Evolutionary conservation across 2,888 invertebrate species (phyloP), one percentile per base, ranked within the genome.

Genomic region (Ptychoptera albimana): DNA sequence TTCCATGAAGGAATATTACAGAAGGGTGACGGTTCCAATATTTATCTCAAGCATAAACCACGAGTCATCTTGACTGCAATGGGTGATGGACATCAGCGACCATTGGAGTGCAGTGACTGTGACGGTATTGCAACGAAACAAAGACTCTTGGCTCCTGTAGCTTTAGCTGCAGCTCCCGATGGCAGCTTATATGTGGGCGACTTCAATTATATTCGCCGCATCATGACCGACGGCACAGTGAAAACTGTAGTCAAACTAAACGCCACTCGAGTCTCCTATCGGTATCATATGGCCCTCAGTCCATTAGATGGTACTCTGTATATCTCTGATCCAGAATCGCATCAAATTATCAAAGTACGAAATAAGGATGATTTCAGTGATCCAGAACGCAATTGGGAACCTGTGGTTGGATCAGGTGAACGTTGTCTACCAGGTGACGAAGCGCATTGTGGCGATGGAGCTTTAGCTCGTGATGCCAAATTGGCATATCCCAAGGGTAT

Each of bases 1-100:
- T 92, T 91, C 74, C 92, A 96, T 59, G 94, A 96, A 71, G 96
- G 93, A 30, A 93, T 97, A 49, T 71, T 97, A 1, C 94, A 97
- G 68, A 93, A 94, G 61, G 97, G 97, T 29, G 96, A 97, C 57
- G 97, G 97, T 10, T 86, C 92, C 0, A 93, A 92, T 56, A 86
- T 93, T 47, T 94, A 93, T 62, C 67, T 97, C 55, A 91, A 86
- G 54, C 87, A 94, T 60, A 86, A 91, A 57, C 93, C 93, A 0
- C 74, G 89, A 37, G 84, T 93, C 11, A 86, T 94, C 50, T 72
- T 88, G 39, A 91, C 92, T 2, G 77, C 87, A 0, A 83, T 93
- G 82, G 93, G 92, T 9, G 89, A 88, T 59, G 91, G 89, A 0
- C 81, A 87, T 51, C 89, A 91, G 59, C 72, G 96, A 32, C 83